These are phyloP conservation scores for Brachionus angularis DNA, from an alignment of 1,140 invertebrate genomes.

Conservation along the genomic window DNA sequence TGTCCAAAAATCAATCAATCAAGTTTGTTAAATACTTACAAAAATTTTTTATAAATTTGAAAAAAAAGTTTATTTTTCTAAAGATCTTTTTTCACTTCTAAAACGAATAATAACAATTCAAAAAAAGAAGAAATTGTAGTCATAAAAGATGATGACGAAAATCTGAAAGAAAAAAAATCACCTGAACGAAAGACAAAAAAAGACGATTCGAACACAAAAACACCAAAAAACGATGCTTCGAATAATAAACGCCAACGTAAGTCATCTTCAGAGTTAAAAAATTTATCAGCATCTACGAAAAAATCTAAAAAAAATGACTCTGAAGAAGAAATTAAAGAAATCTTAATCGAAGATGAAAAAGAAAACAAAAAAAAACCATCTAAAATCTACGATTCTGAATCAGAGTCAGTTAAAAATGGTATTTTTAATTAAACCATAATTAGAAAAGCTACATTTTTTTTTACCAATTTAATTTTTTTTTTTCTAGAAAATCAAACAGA, in stretches of 20 bases:
- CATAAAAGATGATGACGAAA: not conserved
- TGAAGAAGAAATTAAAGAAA: conserved; percentile 16
- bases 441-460: too few species aligned
- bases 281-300: conserved; percentile 18
- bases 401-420: conserved; percentile 22
- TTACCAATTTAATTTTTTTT: too few species aligned
- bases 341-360: conserved; percentile 21
- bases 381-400: conserved; percentile 7
- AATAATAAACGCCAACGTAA: conserved; percentile 24
- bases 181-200: not conserved
- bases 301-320: conserved; percentile 29
- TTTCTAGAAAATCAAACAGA: not conserved
- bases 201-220: not conserved
- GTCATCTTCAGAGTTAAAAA: conserved; percentile 36
- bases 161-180: conserved; percentile 9
- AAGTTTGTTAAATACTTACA: too few species aligned
- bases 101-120: not conserved
- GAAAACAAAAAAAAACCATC: conserved; percentile 15
- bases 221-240: conserved; percentile 9
- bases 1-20: conserved; percentile 44
- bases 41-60: not conserved
- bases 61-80: not conserved
- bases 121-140: conserved; percentile 9
- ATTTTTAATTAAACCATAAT: not conserved
- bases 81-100: conserved; percentile 32